These are phyloP conservation scores for Ruditapes philippinarum DNA, from an alignment of 1,140 invertebrate species.

Conservation along the genomic window DNA sequence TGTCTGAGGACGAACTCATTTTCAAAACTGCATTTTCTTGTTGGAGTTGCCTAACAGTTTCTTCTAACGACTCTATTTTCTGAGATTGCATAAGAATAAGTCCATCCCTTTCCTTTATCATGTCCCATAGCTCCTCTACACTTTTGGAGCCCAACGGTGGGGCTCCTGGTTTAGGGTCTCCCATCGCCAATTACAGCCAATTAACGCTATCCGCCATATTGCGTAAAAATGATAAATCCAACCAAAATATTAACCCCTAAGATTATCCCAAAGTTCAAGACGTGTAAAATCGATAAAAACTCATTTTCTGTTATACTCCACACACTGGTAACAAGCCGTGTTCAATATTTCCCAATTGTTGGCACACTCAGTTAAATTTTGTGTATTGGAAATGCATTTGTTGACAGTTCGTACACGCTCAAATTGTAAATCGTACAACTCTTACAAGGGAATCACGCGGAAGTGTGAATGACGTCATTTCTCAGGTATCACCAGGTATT, in stretches of 20 bases:
- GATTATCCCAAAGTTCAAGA: constrained; percentile 9
- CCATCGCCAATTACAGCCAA: not conserved
- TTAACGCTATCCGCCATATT: constrained; percentile 57
- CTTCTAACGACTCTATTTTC: constrained; percentile 59
- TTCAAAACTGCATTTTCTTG: constrained; percentile 50
- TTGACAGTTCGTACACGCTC: constrained; percentile 44
- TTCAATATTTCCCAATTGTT: not conserved
- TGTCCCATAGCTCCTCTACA: constrained; percentile 32
- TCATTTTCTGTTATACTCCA: constrained; percentile 37
- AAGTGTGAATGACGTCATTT: constrained; percentile 66
- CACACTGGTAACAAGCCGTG: not conserved
- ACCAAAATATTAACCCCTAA: constrained; percentile 1
- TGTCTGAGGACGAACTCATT: constrained; percentile 1
- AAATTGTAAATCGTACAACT: constrained; percentile 34
- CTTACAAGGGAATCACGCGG: constrained; percentile 59
- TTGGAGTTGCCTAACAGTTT: constrained; percentile 47
- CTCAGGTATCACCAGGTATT: constrained; percentile 23
- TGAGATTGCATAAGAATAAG: constrained; percentile 61
- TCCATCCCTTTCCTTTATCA: constrained; percentile 60
- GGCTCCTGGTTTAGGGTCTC: constrained; percentile 27
- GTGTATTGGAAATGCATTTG: constrained; percentile 45
- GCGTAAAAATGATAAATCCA: constrained; percentile 51
- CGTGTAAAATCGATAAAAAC: constrained; percentile 59
- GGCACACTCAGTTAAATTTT: constrained; percentile 8
- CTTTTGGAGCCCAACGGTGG: constrained; percentile 23